Evolutionary conservation across 2,888 invertebrate genomes (phyloP).

Genomic region (Conomelus anceps): DNA sequence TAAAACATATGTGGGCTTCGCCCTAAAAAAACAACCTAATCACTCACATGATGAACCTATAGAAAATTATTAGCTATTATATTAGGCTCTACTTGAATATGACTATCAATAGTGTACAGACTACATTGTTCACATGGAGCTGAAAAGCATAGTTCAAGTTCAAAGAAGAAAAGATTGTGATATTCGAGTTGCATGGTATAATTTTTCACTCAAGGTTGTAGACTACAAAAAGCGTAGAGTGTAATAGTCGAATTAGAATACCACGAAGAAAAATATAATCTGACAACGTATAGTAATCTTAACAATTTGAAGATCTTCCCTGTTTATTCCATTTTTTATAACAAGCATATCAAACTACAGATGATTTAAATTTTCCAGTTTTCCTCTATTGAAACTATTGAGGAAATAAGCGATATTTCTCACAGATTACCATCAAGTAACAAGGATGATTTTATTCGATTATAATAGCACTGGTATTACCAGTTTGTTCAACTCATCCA

Average conservation of each 20-base stretch:
- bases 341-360: background rate
- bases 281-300: background rate
- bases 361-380: background rate
- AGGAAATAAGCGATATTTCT: background rate
- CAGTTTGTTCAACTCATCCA: background rate
- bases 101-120: background rate
- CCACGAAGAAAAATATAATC: background rate
- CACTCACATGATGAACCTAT: no score
- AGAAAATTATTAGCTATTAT: no score
- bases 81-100: background rate
- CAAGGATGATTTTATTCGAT: background rate
- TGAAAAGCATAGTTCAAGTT: background rate
- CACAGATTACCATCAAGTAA: background rate
- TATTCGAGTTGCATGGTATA: background rate
- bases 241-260: background rate
- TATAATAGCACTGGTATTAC: background rate
- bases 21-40: no score
- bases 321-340: background rate
- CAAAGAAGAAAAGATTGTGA: background rate
- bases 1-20: no score
- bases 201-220: background rate
- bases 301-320: background rate
- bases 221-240: background rate
- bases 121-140: background rate
- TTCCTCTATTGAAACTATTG: background rate